Percentiles rank a stretch among this genome's conserved stretches.
These are phyloP conservation scores for Anabas testudineus DNA, from an alignment of 2,797 vertebrate genomes.

Conservation along the genomic window DNA sequence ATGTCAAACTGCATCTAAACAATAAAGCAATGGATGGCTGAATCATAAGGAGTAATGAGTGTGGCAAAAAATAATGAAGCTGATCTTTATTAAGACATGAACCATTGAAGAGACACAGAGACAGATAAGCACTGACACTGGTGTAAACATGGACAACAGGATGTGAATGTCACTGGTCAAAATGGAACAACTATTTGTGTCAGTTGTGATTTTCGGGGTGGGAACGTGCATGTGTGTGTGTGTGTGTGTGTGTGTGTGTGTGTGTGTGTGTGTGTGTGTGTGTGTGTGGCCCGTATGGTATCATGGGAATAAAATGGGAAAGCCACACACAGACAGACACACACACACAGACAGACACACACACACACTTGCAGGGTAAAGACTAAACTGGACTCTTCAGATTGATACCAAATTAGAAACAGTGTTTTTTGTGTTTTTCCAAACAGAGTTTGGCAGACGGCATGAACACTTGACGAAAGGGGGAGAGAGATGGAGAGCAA, in stretches of 20 bases:
- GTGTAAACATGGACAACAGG: conserved; percentile 57
- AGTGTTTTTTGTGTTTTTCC: conserved; percentile 20
- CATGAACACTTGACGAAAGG: conserved; percentile 40
- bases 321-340: too few species aligned
- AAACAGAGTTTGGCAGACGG: conserved; percentile 67
- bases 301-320: conserved; percentile 63
- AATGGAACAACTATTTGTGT: conserved; percentile 71
- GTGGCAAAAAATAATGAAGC: conserved; percentile 9
- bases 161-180: conserved; percentile 49
- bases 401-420: conserved; percentile 70
- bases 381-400: conserved; percentile 65
- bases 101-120: background rate
- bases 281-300: conserved; percentile 63
- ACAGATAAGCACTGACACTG: conserved; percentile 38
- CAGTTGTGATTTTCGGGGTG: conserved; percentile 44
- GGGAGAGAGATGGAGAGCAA: conserved; percentile 19
- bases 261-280: too few species aligned
- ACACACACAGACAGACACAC: conserved; percentile 33
- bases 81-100: conserved; percentile 11
- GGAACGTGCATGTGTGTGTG: conserved; percentile 38
- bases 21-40: background rate
- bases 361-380: conserved; percentile 16
- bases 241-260: conserved; percentile 15
- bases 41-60: background rate
- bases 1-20: background rate